Evolutionary conservation across 2,113 vertebrate genomes (phyloP), one percentile per base, ranked within the genome.

Genomic region (Dasyurus viverrinus): DNA sequence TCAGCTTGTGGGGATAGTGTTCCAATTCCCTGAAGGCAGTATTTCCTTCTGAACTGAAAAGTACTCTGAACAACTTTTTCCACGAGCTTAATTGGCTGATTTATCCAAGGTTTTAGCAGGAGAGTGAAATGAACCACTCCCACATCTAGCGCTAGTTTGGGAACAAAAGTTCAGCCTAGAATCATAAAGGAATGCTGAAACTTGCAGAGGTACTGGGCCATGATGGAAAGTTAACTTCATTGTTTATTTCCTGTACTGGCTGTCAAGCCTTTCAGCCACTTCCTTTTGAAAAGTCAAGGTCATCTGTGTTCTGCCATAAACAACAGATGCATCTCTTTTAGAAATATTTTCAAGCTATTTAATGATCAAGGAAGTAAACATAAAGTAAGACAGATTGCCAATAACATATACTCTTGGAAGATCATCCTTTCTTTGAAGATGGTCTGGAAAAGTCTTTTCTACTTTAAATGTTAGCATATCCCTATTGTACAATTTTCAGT

Each of bases 221-320:
- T 99, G 91, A 99, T 12, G 54, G 99, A 99, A 84, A 99, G 98
- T 46, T 99, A 99, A 95, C 99, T 99, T 53, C 99, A 99, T 93
- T 99, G 99, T 27, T 90, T 98, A 98, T 98, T 98, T 94, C 99
- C 97, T 0, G 99, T 98, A 94, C 98, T 99, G 95, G 99, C 99
- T 1, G 98, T 98, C 93, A 99, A n/a, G 98, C 95, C 99, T 99
- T 99, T 99, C 50, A 52, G 98, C 99, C n/a, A 99, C 99, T 98
- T 99, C 99, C 90, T 99, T 99, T 98, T 99, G 99, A 97, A 99
- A 99, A n/a, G 50, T 52, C 50, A 99, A 98, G 0, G 99, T 99
- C 98, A 99, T 99, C 93, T 94, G 99, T 0, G 99, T 99, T 94
- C 99, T 99, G 91, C 99, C 99, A 8, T 99, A 99, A 52, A 26